A percentile compares a stretch with the other conserved stretches of the same genome.
These are phyloP conservation scores for Macroramphosus scolopax DNA, from an alignment of 2,797 vertebrate genomes.

Conservation along the genomic window DNA sequence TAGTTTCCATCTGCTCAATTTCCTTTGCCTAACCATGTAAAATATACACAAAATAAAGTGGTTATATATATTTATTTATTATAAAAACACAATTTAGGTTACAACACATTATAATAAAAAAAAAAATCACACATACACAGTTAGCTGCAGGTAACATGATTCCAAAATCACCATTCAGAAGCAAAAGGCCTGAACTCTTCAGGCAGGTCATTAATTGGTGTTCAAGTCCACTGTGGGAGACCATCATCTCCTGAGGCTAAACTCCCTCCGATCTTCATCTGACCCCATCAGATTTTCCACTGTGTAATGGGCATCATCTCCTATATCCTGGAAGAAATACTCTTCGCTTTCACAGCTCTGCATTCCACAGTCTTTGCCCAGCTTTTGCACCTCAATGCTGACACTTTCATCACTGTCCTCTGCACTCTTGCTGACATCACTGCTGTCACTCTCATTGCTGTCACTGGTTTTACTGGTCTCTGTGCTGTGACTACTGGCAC, in stretches of 20 bases:
- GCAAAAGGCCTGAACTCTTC: slow-evolving; percentile 28
- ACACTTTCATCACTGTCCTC: slow-evolving; percentile 62
- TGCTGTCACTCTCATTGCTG: slow-evolving; percentile 36
- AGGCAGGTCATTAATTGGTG: slow-evolving; percentile 21
- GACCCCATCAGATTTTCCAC: slow-evolving; percentile 59
- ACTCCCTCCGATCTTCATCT: slow-evolving; percentile 60
- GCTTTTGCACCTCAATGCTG: slow-evolving; percentile 50
- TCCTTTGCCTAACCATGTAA: background rate
- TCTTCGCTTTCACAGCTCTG: slow-evolving; percentile 77
- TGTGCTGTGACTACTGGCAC: slow-evolving; percentile 7
- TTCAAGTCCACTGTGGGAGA: slow-evolving; percentile 32
- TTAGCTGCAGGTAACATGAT: slow-evolving; percentile 14
- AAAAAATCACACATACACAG: slow-evolving; percentile 15
- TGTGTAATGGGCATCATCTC: slow-evolving; percentile 68
- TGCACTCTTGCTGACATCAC: slow-evolving; percentile 44
- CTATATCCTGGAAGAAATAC: slow-evolving; percentile 65
- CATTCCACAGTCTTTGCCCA: slow-evolving; percentile 50
- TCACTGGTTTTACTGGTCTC: slow-evolving; percentile 19
- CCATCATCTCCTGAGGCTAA: slow-evolving; percentile 65
- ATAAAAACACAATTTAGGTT: slow-evolving; percentile 34
- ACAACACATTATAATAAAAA: slow-evolving; percentile 12
- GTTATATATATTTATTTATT: slow-evolving; percentile 35
- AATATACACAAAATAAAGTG: background rate
- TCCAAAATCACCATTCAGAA: slow-evolving; percentile 34
- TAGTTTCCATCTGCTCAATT: background rate